These are phyloP conservation scores for Zosterops pallidus DNA, from an alignment of 2,113 vertebrate genomes.

Conservation along the genomic window DNA sequence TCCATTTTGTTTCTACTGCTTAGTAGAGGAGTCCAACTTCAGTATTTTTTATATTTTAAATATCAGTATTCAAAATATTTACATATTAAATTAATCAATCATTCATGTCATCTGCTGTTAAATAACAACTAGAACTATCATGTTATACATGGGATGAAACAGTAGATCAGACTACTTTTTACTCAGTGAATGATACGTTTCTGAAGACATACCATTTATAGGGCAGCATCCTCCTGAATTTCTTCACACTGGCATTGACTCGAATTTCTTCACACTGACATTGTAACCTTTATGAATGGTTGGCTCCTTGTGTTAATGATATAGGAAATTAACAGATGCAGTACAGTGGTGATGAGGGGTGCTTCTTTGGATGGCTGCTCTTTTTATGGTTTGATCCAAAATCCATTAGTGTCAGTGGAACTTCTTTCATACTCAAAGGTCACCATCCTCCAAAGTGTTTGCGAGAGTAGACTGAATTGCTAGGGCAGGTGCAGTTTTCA, in stretches of 20 bases:
- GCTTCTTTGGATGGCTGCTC: conserved; percentile 29
- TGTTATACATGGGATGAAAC: not conserved
- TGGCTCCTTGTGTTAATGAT: not conserved
- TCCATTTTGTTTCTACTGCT: not conserved
- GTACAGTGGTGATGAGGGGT: conserved; percentile 27
- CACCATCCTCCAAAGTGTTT: not conserved
- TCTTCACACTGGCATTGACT: not conserved
- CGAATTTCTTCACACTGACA: not conserved
- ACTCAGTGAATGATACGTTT: not conserved
- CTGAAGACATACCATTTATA: not conserved
- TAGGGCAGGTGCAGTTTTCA: not conserved
- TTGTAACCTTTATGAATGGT: conserved; percentile 4
- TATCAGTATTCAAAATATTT: not conserved
- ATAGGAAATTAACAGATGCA: conserved; percentile 18
- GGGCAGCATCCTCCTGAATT: not conserved
- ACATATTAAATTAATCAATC: not conserved
- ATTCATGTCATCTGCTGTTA: not conserved
- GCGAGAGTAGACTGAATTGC: not conserved
- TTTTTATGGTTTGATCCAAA: conserved; percentile 34
- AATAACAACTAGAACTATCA: not conserved
- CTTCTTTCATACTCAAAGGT: not conserved
- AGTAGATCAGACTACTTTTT: not conserved
- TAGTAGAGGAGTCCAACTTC: not conserved
- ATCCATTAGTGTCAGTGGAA: not conserved
- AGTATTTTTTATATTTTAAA: not conserved